phyloP scores from a whole-genome alignment of 2,888 invertebrate species.

The Branchipolynoe longqiensis region DNA sequence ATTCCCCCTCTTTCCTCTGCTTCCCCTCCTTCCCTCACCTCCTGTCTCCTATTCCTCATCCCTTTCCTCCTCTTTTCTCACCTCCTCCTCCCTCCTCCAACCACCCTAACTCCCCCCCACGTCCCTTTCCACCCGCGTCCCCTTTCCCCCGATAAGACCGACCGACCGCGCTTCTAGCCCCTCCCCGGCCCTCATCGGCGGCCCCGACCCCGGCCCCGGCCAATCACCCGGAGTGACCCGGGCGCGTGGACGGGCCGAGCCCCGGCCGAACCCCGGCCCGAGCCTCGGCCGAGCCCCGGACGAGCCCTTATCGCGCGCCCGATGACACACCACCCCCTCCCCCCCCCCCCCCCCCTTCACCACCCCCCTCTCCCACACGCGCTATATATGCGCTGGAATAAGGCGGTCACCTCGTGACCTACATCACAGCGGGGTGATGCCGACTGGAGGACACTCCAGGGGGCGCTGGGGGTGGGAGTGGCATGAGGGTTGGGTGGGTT shows the following conservation, averaged over 20 bases:
- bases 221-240: constrained; percentile 1
- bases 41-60: too few species aligned
- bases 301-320: background rate
- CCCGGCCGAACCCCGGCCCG: background rate
- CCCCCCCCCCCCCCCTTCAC: background rate
- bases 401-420: background rate
- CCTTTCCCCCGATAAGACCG: background rate
- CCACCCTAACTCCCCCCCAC: too few species aligned
- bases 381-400: constrained; percentile 20
- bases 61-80: too few species aligned
- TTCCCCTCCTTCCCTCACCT: too few species aligned
- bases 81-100: too few species aligned
- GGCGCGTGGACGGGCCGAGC: too few species aligned
- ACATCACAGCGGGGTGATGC: background rate
- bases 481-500: background rate
- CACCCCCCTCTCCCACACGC: background rate
- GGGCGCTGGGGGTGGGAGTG: background rate
- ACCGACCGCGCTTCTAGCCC: background rate
- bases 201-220: background rate
- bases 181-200: background rate
- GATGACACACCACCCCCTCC: constrained; percentile 26
- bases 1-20: too few species aligned
- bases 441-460: constrained; percentile 3
- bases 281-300: background rate
- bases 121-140: too few species aligned